A percentile compares a stretch with the other conserved stretches of the same genome.
Conservation (phyloP, 2,113 vertebrate species). For the Notothenia coriiceps region DNA sequence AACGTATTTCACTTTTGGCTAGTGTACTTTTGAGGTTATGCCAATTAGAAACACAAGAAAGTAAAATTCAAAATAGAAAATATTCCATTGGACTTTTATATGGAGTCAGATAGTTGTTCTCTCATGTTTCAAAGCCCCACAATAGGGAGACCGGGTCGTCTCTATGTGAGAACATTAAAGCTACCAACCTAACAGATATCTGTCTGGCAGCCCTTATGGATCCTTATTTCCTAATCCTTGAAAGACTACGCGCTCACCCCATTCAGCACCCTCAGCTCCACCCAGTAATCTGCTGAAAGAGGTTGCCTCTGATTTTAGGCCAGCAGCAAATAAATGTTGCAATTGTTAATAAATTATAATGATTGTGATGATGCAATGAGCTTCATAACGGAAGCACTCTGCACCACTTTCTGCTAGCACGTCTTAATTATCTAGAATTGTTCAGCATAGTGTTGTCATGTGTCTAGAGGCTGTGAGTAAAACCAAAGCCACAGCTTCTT, state of each 20-base stretch:
- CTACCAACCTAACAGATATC: neutral
- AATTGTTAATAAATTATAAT: neutral
- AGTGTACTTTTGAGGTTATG: neutral
- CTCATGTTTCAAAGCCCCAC: conserved; percentile 8
- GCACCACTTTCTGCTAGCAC: neutral
- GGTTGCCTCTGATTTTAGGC: neutral
- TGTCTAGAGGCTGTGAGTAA: neutral
- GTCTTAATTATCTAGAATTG: neutral
- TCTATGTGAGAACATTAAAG: neutral
- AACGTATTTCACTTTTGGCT: neutral
- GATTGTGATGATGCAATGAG: neutral
- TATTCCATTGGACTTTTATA: neutral
- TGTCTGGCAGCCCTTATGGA: conserved; percentile 20
- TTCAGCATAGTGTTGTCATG: neutral
- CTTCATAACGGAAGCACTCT: neutral
- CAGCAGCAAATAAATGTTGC: neutral
- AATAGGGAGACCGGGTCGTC: neutral
- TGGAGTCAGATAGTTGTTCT: neutral
- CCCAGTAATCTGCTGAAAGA: conserved; percentile 5
- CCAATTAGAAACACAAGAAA: neutral
- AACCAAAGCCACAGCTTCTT: neutral
- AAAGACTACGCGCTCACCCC: conserved; percentile 38
- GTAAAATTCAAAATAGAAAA: neutral
- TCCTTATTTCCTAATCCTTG: conserved; percentile 56
- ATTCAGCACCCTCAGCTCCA: conserved; percentile 24